A percentile compares a stretch with the other conserved stretches of the same genome.
These are phyloP conservation scores for Syngnathus acus DNA, from an alignment of 2,797 vertebrate genomes.

Conservation along the genomic window DNA sequence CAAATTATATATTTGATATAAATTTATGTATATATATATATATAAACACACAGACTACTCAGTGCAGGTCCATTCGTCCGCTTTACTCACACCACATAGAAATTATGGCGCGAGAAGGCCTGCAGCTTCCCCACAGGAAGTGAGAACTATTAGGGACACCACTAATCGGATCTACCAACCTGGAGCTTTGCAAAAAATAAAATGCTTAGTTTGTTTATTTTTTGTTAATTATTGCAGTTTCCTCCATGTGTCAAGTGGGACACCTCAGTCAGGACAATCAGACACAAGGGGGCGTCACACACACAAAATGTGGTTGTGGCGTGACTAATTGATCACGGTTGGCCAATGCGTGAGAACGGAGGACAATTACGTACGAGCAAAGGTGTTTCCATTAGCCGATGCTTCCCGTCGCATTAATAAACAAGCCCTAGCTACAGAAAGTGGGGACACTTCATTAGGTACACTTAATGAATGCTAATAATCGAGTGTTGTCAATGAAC, in stretches of 20 bases:
- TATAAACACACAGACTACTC: conserved; percentile 54
- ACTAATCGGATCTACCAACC: not conserved
- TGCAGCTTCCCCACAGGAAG: not conserved
- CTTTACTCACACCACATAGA: not conserved
- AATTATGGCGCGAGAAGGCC: not conserved
- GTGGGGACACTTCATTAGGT: not conserved
- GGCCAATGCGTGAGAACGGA: too few relatives aligned
- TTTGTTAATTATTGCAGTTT: not conserved
- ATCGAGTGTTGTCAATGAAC: not conserved
- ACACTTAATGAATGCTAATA: not conserved
- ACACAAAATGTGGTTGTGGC: not conserved
- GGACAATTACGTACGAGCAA: too few relatives aligned
- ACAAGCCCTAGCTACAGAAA: not conserved
- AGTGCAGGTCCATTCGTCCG: conserved; percentile 25
- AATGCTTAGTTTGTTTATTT: not conserved
- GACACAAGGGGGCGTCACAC: not conserved
- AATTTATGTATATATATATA: conserved; percentile 54
- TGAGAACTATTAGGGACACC: not conserved
- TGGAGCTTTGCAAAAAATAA: not conserved
- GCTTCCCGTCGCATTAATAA: not conserved
- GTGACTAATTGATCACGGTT: too few relatives aligned
- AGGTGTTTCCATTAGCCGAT: too few relatives aligned
- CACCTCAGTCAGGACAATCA: not conserved
- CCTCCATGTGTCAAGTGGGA: not conserved
- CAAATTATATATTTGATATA: conserved; percentile 32